A percentile compares a stretch with the other conserved stretches of the same genome.
Evolutionary conservation across 2,797 vertebrate species (phyloP).

Genomic region (Peromyscus attwateri): DNA sequence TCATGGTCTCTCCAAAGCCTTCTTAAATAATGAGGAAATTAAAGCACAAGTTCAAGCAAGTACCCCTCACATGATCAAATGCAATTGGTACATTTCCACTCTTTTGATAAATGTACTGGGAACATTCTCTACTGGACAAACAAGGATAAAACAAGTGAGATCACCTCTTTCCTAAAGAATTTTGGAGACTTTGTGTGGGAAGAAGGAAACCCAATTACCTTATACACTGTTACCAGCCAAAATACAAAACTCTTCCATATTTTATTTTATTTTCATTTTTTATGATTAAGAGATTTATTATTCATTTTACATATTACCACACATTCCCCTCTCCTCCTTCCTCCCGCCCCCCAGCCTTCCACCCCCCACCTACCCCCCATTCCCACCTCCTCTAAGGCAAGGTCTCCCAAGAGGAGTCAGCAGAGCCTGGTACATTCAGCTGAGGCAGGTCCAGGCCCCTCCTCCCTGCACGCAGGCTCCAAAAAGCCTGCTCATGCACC

Average conservation of each 20-base stretch:
- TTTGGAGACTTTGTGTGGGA: not conserved
- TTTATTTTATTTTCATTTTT: too few species aligned
- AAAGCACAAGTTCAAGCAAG: not conserved
- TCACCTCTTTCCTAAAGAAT: not conserved
- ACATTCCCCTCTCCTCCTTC: too few species aligned
- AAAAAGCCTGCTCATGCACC: too few species aligned
- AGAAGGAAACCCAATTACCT: not conserved
- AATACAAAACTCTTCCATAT: not conserved
- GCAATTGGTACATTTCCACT: not conserved
- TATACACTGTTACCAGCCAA: accelerated
- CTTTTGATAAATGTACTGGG: not conserved
- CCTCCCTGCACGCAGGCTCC: too few species aligned
- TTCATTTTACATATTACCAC: too few species aligned
- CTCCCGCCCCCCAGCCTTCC: too few species aligned
- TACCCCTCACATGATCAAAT: not conserved
- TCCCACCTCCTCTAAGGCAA: too few species aligned
- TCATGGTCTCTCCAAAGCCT: not conserved
- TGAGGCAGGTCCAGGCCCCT: too few species aligned
- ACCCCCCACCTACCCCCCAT: too few species aligned
- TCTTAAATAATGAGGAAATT: not conserved
- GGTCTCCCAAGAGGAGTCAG: too few species aligned
- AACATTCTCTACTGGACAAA: not conserved
- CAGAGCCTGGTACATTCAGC: too few species aligned
- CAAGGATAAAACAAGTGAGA: not conserved
- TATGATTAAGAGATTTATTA: too few species aligned